Conservation (phyloP, 2,113 vertebrate species). For the Lepus timidus region DNA sequence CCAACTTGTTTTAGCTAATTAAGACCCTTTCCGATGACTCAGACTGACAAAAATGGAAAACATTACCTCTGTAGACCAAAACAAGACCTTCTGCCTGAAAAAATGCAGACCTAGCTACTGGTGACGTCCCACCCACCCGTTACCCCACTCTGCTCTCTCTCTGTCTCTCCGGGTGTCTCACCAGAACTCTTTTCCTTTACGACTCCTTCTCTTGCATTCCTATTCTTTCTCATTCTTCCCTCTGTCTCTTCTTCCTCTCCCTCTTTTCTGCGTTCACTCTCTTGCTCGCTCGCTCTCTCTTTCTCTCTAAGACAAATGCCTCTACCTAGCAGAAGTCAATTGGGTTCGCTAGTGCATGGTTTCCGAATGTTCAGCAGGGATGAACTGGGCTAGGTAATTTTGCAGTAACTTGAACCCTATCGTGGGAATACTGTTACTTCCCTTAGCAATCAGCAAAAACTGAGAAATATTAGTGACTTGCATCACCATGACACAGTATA, state of each 20-base stretch:
- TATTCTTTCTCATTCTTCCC: slow-evolving; percentile 78
- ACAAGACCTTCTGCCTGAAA: slow-evolving; percentile 85
- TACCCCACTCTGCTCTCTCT: slow-evolving; percentile 78
- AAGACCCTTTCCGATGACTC: slow-evolving; percentile 83
- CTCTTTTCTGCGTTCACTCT: slow-evolving; percentile 69
- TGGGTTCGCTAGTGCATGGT: slow-evolving; percentile 89
- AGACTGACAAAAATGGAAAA: slow-evolving; percentile 81
- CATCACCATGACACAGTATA: slow-evolving; percentile 87
- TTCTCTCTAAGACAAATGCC: slow-evolving; percentile 87
- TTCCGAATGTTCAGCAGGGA: slow-evolving; percentile 87
- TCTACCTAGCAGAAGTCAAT: slow-evolving; percentile 88
- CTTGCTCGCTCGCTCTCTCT: slow-evolving; percentile 70
- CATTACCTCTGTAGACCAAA: slow-evolving; percentile 78
- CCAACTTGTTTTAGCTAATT: slow-evolving; percentile 82
- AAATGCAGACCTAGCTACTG: slow-evolving; percentile 82
- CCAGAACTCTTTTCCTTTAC: slow-evolving; percentile 78
- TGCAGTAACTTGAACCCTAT: slow-evolving; percentile 87
- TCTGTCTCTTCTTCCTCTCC: slow-evolving; percentile 75
- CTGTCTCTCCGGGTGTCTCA: slow-evolving; percentile 82
- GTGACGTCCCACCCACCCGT: slow-evolving; percentile 79
- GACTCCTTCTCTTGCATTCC: slow-evolving; percentile 82
- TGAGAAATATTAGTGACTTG: slow-evolving; percentile 88
- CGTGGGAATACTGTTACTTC: slow-evolving; percentile 87
- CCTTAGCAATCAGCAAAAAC: slow-evolving; percentile 89
- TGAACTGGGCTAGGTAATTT: slow-evolving; percentile 87